phyloP scores from a whole-genome alignment of 1,140 invertebrate species.

The Wiebesia pumilae region DNA sequence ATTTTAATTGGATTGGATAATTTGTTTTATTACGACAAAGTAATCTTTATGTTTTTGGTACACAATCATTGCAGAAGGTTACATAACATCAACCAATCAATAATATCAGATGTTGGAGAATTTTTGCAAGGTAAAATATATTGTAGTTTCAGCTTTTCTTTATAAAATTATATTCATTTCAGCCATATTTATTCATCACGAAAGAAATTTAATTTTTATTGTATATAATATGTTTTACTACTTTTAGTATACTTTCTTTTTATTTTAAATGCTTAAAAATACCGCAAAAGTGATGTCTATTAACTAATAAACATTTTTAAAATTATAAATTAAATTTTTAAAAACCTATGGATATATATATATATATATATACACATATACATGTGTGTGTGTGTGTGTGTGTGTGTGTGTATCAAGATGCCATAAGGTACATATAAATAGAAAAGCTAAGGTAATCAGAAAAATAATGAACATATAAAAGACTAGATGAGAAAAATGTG shows the following conservation, averaged over 20 bases:
- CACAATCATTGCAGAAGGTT: slow-evolving; percentile 1
- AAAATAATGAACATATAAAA: slow-evolving; percentile 7
- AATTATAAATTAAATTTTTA: background rate
- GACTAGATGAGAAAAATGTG: background rate
- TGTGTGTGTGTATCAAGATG: too few species aligned
- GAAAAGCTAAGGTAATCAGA: background rate
- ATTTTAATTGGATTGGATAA: too few species aligned
- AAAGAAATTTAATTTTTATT: too few species aligned
- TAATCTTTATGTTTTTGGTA: background rate
- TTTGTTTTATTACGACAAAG: background rate
- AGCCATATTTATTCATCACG: too few species aligned
- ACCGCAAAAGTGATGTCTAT: background rate
- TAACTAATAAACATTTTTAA: background rate
- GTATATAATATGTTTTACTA: background rate
- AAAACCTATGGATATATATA: background rate
- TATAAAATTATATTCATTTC: background rate
- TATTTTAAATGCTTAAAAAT: background rate
- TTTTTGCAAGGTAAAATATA: background rate
- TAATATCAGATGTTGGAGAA: slow-evolving; percentile 4
- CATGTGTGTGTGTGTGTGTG: too few species aligned
- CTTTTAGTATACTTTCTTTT: background rate
- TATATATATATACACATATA: too few species aligned
- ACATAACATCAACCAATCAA: slow-evolving; percentile 18
- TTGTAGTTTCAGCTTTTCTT: background rate
- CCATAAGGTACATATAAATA: background rate